phyloP scores from a whole-genome alignment of 2,888 invertebrate species.

The Dicyrtomina minuta region DNA sequence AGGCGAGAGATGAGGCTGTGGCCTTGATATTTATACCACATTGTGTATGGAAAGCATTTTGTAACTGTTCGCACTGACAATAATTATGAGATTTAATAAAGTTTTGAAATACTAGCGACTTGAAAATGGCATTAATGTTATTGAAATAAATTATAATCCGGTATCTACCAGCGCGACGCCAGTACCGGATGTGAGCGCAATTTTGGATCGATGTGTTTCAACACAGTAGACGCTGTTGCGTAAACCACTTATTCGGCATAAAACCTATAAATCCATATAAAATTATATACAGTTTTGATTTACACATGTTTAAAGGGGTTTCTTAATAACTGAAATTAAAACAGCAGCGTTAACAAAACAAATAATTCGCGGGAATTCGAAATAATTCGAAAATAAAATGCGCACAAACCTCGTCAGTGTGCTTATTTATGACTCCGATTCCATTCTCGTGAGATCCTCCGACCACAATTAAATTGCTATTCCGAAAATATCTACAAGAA shows the following conservation, averaged over 20 bases:
- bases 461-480: conserved; percentile 60
- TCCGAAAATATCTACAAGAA: conserved; percentile 39
- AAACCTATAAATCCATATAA: conserved; percentile 59
- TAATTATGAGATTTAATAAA: too few species aligned
- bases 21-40: too few species aligned
- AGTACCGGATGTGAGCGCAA: conserved; percentile 26
- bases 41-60: too few species aligned
- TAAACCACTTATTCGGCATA: conserved; percentile 62
- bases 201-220: conserved; percentile 55
- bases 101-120: too few species aligned
- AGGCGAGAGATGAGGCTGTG: too few species aligned
- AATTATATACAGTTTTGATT: conserved; percentile 7
- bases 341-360: too few species aligned
- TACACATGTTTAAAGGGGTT: too few species aligned
- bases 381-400: too few species aligned
- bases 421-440: conserved; percentile 65
- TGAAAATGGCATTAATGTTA: too few species aligned
- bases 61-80: too few species aligned
- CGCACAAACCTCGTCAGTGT: conserved; percentile 63
- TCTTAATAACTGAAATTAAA: neutral
- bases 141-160: too few species aligned
- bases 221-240: conserved; percentile 63
- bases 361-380: too few species aligned
- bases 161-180: conserved; percentile 29
- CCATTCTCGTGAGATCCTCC: conserved; percentile 66